Conservation (phyloP, 2,113 vertebrate genomes). For the Chitala chitala region DNA sequence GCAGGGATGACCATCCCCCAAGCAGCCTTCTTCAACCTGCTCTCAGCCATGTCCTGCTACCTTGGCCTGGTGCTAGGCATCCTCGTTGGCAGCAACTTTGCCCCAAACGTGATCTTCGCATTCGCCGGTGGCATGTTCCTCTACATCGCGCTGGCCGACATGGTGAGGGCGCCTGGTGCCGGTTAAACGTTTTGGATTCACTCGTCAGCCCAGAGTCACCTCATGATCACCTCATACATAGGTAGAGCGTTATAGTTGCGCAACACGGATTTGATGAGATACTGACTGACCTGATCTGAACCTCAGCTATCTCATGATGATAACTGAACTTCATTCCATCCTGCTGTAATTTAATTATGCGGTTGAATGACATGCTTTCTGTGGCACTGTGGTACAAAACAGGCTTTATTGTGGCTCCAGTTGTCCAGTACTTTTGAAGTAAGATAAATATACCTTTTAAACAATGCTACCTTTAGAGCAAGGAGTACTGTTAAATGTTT, state of each 20-base stretch:
- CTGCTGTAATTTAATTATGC: too few species aligned
- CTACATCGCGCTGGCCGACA: slow-evolving; percentile 89
- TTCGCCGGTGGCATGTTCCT: slow-evolving; percentile 95
- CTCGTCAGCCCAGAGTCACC: too few species aligned
- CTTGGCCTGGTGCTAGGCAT: slow-evolving; percentile 80
- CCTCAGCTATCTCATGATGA: too few species aligned
- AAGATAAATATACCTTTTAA: too few species aligned
- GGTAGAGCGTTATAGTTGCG: too few species aligned
- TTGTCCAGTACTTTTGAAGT: background rate
- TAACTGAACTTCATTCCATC: too few species aligned
- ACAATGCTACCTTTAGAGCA: too few species aligned
- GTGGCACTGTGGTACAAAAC: background rate
- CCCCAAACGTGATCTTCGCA: slow-evolving; percentile 86
- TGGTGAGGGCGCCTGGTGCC: slow-evolving; percentile 69
- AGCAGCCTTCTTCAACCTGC: slow-evolving; percentile 83
- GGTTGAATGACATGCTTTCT: background rate
- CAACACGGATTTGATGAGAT: too few species aligned
- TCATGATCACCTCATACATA: too few species aligned
- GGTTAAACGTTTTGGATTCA: background rate
- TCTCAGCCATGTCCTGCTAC: slow-evolving; percentile 84
- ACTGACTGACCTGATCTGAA: too few species aligned
- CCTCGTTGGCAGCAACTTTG: slow-evolving; percentile 85
- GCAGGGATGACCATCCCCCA: slow-evolving; percentile 86
- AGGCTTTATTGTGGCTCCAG: background rate
- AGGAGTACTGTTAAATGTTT: too few species aligned